Base-by-base conservation (phyloP, 1,140 invertebrate genomes). In the Cherax quadricarinatus region DNA sequence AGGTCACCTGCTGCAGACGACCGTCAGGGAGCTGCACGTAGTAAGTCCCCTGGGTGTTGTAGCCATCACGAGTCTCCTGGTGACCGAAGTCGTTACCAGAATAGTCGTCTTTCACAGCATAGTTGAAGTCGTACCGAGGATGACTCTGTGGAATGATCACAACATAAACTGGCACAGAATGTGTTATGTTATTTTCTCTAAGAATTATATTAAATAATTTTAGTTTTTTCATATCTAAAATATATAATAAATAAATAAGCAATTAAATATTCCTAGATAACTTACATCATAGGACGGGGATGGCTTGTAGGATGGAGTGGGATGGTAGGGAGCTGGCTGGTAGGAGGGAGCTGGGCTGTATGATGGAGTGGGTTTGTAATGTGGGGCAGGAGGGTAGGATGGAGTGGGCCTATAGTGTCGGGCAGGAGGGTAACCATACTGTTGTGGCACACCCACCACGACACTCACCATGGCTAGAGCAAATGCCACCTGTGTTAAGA, bases 91-190 rank as follows among this genome's bases (percentile, higher is more conserved):
- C 70, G n/a, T 75, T 30, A n/a, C 70, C 70, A 4, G 70, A 30
- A n/a, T 75, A 75, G 24, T 75, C 70, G 70, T 75, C 70, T n/a
- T 30, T 24, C n/a, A 75, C 70, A n/a, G n/a, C 24, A n/a, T 75
- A 75, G 24, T 30, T 75, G 24, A 75, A 75, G 70, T 75, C 24
- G 70, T 75, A 75, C 62, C 18, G 12, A 21, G 62, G 62, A 66
- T 5, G 16, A 66, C 14, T 18, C 62, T 66, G 62, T 21, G 21
- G 4, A 66, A 66, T 21, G 1, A 66, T 4, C 53, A 57, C 5
- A 57, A 1, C 14, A 9, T 57, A 10, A 41, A 0, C 21, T 41
- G n/a, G n/a, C n/a, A 41, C 2, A 41, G 30, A 41, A 41, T 41
- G 30, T 41, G 30, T 66, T 12, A 57, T 14, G 1, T 9, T 57